Percentiles rank a stretch among this genome's conserved stretches.
phyloP scores from a whole-genome alignment of 2,113 vertebrate genomes.

The Pluvianellus socialis region DNA sequence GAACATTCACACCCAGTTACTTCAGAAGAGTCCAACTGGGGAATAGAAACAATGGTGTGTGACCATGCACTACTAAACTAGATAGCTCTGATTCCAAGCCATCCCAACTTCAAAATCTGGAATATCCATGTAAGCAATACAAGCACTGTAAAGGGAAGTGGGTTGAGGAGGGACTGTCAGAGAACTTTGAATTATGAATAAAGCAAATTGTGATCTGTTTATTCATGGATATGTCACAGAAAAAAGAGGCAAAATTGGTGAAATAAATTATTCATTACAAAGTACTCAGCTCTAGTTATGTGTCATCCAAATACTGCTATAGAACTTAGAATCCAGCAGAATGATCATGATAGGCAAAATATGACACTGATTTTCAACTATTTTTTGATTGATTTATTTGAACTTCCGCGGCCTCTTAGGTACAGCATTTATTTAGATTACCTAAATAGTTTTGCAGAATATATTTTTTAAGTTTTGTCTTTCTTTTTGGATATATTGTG shows the following conservation, averaged over 20 bases:
- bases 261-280: constrained; percentile 52
- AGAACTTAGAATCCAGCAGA: not conserved
- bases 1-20: constrained; percentile 43
- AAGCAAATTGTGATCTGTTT: constrained; percentile 35
- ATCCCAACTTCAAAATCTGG: not conserved
- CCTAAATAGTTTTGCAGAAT: not conserved
- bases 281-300: not conserved
- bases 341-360: not conserved
- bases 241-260: constrained; percentile 24
- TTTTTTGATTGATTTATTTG: not conserved
- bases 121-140: not conserved
- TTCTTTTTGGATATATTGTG: not conserved
- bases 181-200: constrained; percentile 25
- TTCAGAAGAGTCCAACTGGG: constrained; percentile 43
- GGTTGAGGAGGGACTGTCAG: not conserved
- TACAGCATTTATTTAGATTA: not conserved
- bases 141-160: not conserved
- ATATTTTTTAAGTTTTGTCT: not conserved
- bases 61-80: not conserved
- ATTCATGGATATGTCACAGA: constrained; percentile 6
- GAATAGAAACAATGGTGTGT: not conserved
- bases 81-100: not conserved
- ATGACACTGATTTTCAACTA: not conserved
- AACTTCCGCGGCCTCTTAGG: not conserved
- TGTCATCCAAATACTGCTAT: not conserved